Conservation (phyloP, 2,888 invertebrate genomes). For the Ditula angustiorana region DNA sequence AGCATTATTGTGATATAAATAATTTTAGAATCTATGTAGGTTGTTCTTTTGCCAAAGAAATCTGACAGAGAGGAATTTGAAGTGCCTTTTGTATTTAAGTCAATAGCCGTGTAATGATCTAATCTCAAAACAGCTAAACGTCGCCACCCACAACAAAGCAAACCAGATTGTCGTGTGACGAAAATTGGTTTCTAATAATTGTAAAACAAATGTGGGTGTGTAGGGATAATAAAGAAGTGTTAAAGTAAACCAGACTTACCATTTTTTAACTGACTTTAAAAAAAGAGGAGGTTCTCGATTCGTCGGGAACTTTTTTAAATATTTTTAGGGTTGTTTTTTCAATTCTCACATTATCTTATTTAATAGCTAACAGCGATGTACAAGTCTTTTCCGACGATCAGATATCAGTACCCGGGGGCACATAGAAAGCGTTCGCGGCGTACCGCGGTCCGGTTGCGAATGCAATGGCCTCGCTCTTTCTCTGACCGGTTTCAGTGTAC, state of each 20-base stretch:
- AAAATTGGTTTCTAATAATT: background rate
- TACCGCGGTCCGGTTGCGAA: no score
- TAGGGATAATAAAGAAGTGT: background rate
- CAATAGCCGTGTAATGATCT: background rate
- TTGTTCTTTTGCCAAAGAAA: constrained; percentile 39
- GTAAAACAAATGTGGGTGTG: background rate
- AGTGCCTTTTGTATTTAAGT: constrained; percentile 41
- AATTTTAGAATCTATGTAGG: constrained; percentile 9
- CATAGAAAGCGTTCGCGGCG: no score
- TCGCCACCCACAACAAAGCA: background rate
- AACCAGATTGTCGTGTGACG: constrained; percentile 1
- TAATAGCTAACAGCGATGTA: no score
- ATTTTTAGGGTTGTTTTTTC: no score
- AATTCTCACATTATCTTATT: no score
- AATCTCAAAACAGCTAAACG: background rate
- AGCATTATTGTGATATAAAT: constrained; percentile 29
- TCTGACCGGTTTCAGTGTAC: no score
- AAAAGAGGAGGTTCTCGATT: no score
- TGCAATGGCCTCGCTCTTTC: no score
- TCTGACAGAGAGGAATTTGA: constrained; percentile 7
- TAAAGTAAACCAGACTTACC: constrained; percentile 46
- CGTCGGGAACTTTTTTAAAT: no score
- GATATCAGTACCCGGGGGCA: no score
- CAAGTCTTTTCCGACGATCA: no score
- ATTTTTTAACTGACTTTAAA: no score